Evolutionary conservation across 2,888 invertebrate genomes (phyloP).

Genomic region (Spodoptera picta): DNA sequence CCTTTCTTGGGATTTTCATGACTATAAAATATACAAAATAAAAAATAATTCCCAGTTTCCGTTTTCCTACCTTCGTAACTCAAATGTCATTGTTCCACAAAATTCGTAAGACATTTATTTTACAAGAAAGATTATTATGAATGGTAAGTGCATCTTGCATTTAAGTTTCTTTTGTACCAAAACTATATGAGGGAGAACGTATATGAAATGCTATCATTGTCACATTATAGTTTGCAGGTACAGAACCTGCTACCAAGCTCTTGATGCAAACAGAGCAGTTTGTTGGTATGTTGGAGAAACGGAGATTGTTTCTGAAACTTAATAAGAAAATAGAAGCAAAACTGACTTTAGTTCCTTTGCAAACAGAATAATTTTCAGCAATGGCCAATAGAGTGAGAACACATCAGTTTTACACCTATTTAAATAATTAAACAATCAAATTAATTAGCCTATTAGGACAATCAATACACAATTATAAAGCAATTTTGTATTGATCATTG

Average conservation of each 20-base stretch:
- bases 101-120: no score
- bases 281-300: slow-evolving; percentile 55
- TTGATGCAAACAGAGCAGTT: slow-evolving; percentile 51
- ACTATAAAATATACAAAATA: no score
- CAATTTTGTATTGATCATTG: no score
- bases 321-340: slow-evolving; percentile 51
- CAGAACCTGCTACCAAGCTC: slow-evolving; percentile 48
- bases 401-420: slow-evolving; percentile 40
- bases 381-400: no score
- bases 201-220: background rate
- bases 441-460: no score
- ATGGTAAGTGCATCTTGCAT: slow-evolving; percentile 21
- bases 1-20: no score
- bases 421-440: slow-evolving; percentile 28
- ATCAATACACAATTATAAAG: no score
- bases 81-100: no score
- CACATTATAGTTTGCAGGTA: slow-evolving; percentile 23
- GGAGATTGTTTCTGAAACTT: slow-evolving; percentile 59
- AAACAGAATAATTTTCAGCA: background rate
- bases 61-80: no score
- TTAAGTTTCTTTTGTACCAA: background rate
- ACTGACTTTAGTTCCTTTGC: background rate
- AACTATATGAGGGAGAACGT: background rate
- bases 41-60: no score
- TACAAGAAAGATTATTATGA: no score